Percentiles rank a stretch among this genome's conserved stretches.
These are phyloP conservation scores for Drosophila villosipedis DNA, from an alignment of 2,888 invertebrate genomes.

Conservation along the genomic window DNA sequence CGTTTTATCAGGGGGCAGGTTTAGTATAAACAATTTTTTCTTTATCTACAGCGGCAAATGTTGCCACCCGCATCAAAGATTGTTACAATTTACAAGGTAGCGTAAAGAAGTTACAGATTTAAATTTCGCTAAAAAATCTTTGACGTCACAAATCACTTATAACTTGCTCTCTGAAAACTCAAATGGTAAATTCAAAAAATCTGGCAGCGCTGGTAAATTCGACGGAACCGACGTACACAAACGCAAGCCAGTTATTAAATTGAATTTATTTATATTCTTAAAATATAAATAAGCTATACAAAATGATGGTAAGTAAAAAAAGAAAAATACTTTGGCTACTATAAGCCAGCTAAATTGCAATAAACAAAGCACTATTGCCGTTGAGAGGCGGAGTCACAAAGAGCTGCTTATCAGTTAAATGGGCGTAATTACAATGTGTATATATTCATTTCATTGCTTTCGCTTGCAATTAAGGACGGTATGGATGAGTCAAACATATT, in stretches of 20 bases:
- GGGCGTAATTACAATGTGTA: constrained; percentile 55
- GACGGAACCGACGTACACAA: constrained; percentile 41
- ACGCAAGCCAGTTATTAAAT: constrained; percentile 40
- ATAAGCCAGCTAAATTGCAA: neutral
- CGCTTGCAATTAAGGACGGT: constrained; percentile 65
- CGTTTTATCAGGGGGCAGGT: constrained; percentile 4
- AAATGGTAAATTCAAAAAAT: constrained; percentile 5
- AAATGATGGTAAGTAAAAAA: constrained; percentile 53
- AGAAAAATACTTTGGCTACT: neutral
- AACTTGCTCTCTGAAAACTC: neutral
- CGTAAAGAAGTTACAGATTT: neutral
- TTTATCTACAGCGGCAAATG: constrained; percentile 36
- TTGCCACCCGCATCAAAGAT: constrained; percentile 43
- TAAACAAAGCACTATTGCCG: neutral
- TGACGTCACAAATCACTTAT: constrained; percentile 25
- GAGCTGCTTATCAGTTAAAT: constrained; percentile 57
- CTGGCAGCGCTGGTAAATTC: constrained; percentile 37
- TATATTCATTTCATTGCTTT: constrained; percentile 38
- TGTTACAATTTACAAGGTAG: constrained; percentile 18
- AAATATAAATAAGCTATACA: constrained; percentile 7
- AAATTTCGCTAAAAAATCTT: neutral
- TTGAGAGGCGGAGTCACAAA: constrained; percentile 23
- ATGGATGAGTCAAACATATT: constrained; percentile 76
- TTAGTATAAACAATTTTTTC: constrained; percentile 62
- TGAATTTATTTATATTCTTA: constrained; percentile 29